Base-by-base conservation (phyloP, 2,113 vertebrate species). In the Indicator maculatus region DNA sequence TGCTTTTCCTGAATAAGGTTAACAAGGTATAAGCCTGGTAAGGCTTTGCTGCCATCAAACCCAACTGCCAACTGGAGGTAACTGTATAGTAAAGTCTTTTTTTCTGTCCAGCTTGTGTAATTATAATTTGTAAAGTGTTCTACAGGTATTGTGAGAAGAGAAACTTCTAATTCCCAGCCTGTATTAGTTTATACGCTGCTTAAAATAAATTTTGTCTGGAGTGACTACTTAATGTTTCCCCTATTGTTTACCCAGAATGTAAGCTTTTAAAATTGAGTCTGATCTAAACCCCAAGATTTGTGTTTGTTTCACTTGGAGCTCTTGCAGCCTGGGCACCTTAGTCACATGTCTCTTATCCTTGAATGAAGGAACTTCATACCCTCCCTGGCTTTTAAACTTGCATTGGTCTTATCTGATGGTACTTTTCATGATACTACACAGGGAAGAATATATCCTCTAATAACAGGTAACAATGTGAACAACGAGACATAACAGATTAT, bases 251-350 rank as follows among this genome's bases (percentile, higher is more conserved):
- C 5, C 2, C 2, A 12, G 3, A n/a, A 26, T 38, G 1, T 52
- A 85, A 65, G 36, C 26, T 39, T 44, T 47, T 50, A 76, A 19
- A 78, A 18, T 30, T 65, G 8, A 85, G 8, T 30, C 12, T 84
- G 21, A 61, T 45, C 28, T 58, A 61, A 87, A 76, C 0, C 0
- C 0, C 9, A 70, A 21, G 14, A 17, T 36, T 66, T 78, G 67
- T 14, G 7, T 39, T 45, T 16, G 1, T 3, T 41, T 83, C 4
- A 19, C 0, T 0, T 24, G 24, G 26, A 80, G 7, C 41, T 50
- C 13, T 88, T 7, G 6, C 26, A 83, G 8, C 13, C 64, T 58
- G 12, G 3, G 7, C 41, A 19, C 26, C 15, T 83, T 80, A 31
- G 36, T 55, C 21, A 55, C 2, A 1, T 3, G 2, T 41, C 80